Conservation (phyloP, 2,888 invertebrate genomes). For the Melanotus villosus region DNA sequence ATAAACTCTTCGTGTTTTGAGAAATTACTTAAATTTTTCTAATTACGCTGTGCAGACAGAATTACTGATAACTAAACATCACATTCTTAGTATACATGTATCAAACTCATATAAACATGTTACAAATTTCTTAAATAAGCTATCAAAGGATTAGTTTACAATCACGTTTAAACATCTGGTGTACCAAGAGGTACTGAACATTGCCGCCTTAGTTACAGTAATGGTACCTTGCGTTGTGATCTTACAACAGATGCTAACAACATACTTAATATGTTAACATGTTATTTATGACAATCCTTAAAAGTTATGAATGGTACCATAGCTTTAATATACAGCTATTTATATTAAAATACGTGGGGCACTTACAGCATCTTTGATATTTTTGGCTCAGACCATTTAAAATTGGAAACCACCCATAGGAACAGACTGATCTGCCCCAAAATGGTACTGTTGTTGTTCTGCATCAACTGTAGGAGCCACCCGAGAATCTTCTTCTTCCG, state of each 20-base stretch:
- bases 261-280: constrained; percentile 3
- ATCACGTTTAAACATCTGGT: constrained; percentile 38
- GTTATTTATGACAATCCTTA: constrained; percentile 10
- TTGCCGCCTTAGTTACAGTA: not conserved
- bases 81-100: constrained; percentile 38
- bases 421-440: constrained; percentile 78
- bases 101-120: constrained; percentile 34
- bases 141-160: constrained; percentile 43
- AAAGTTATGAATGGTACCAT: constrained; percentile 18
- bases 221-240: not conserved
- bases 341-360: constrained; percentile 48
- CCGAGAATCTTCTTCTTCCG: constrained; percentile 87
- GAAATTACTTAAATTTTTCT: not conserved
- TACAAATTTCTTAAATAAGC: constrained; percentile 40
- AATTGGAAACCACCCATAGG: constrained; percentile 88
- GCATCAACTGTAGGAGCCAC: constrained; percentile 85
- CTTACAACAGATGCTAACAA: constrained; percentile 1
- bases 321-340: constrained; percentile 14
- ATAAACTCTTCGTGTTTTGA: not conserved
- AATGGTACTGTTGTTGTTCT: constrained; percentile 81
- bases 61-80: constrained; percentile 1
- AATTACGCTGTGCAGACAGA: not conserved
- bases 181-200: constrained; percentile 26
- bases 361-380: constrained; percentile 40
- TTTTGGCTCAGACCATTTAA: constrained; percentile 66